phyloP scores from a whole-genome alignment of 2,113 vertebrate species.

The Meriones unguiculatus region DNA sequence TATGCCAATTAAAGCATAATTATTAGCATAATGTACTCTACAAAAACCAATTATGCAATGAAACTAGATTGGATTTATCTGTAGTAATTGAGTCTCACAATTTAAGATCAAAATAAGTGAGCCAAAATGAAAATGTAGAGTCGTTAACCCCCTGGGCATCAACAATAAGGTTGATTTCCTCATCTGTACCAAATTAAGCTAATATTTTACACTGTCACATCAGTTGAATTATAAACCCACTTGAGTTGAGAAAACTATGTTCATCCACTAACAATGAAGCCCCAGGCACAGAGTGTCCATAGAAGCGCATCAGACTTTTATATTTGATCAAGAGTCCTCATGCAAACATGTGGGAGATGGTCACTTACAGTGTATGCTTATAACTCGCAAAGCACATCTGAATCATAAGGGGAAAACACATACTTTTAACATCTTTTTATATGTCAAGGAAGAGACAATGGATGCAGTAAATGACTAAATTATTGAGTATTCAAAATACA shows the following conservation, averaged over 20 bases:
- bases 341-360: background rate
- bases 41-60: constrained; percentile 78
- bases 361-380: background rate
- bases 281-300: background rate
- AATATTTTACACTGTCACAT: constrained; percentile 60
- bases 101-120: constrained; percentile 80
- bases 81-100: constrained; percentile 77
- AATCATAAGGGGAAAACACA: background rate
- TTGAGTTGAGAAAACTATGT: constrained; percentile 36
- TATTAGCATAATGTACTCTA: constrained; percentile 82
- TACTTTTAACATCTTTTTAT: background rate
- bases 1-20: constrained; percentile 77
- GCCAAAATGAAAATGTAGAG: constrained; percentile 75
- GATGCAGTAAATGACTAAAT: background rate
- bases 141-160: constrained; percentile 77
- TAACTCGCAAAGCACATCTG: background rate
- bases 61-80: constrained; percentile 77
- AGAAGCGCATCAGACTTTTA: background rate
- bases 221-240: constrained; percentile 44
- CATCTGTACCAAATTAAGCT: constrained; percentile 66
- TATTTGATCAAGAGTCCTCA: constrained; percentile 2
- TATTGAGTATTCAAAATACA: background rate
- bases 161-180: constrained; percentile 75
- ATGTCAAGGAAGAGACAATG: background rate
- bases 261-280: constrained; percentile 22